These are phyloP conservation scores for Tenthredo distinguenda DNA, from an alignment of 2,888 invertebrate species.

Conservation along the genomic window DNA sequence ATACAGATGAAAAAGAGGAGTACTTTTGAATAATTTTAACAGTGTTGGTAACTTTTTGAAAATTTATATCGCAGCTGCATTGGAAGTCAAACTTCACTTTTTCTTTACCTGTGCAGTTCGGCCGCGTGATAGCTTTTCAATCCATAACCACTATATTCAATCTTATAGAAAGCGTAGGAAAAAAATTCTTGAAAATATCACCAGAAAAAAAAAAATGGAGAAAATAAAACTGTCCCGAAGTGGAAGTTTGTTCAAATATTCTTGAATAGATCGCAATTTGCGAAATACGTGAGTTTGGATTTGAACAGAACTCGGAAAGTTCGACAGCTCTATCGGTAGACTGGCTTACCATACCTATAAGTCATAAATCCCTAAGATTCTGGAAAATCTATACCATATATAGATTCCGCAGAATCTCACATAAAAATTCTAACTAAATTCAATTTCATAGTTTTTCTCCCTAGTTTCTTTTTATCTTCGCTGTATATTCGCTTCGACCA, in stretches of 20 bases:
- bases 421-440: conserved; percentile 2
- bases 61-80: background rate
- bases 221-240: conserved; percentile 54
- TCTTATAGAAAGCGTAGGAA: background rate
- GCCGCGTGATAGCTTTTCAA: background rate
- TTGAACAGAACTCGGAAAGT: conserved; percentile 36
- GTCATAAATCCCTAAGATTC: conserved; percentile 5
- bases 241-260: conserved; percentile 72
- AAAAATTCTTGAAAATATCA: background rate
- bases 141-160: background rate
- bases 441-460: background rate
- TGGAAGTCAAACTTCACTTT: background rate
- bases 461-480: background rate
- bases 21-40: background rate
- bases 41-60: background rate
- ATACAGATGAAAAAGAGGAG: background rate
- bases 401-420: background rate
- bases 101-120: background rate
- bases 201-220: background rate
- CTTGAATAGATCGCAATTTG: conserved; percentile 74
- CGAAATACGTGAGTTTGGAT: conserved; percentile 58
- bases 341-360: conserved; percentile 21
- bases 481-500: background rate
- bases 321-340: conserved; percentile 59
- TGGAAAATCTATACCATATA: background rate